Evolutionary conservation across 1,140 invertebrate species (phyloP), one percentile per base, ranked within the genome.

Genomic region (Drosophila triauraria): DNA sequence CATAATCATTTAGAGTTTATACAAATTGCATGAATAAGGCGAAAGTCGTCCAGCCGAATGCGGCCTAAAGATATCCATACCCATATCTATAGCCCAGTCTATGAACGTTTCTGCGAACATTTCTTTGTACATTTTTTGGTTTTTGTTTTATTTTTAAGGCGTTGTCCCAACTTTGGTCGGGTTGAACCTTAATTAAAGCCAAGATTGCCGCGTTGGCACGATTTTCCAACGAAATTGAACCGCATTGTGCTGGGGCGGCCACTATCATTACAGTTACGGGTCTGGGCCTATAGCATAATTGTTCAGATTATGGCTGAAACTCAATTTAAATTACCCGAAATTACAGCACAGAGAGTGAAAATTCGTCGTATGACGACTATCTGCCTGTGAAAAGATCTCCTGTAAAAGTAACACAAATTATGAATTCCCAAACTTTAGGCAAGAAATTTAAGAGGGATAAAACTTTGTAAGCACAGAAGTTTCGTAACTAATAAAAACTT

Each of bases 131-230:
- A 27, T 51, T 25, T 59, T 64, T 46, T 17, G 8, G 7, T 6
- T 44, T 61, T 12, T 54, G 53, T 48, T 60, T 42, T 58, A 58
- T 40, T 43, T 25, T 69, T 79, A 72, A 86, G 82, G 80, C 83
- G 84, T 88, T 80, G 83, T 72, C 83, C 71, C 82, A 85, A 42
- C 57, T 53, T 57, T 67, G 53, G 54, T 74, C 38, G 48, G 47
- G 7, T 78, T 63, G 62, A 88, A 87, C 84, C 82, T 77, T 87
- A 87, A 88, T 87, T 87, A 87, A 88, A 83, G 67, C 58, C 75
- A 61, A 78, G 76, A 78, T 80, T 74, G 80, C 71, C 30, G 65
- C 75, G 35, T 46, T 59, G 67, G 83, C 84, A 88, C 76, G 83
- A 77, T 88, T 86, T 86, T 78, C 48, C 75, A 67, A 78, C 61